Base-by-base conservation (phyloP, 2,797 vertebrate genomes). In the Tenualosa ilisha region DNA sequence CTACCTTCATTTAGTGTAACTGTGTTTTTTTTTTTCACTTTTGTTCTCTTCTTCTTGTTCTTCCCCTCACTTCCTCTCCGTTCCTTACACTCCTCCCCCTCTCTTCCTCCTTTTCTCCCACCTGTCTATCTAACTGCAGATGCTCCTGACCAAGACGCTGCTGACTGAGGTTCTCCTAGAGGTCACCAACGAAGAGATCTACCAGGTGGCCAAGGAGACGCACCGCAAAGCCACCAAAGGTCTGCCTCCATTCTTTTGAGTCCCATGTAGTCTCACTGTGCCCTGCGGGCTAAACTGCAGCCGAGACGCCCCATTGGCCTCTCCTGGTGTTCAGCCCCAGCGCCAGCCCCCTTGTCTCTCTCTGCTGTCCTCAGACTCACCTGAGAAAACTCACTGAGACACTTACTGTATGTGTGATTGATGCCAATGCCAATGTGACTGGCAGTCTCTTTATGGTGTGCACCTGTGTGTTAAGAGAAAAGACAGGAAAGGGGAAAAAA, bases 191-290 rank as follows among this genome's bases (percentile, higher is more conserved):
- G 98, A 99, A 93, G 98, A 99, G 93, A 99, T 99, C 91, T 95
- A 95, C 91, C 96, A 97, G 0, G 94, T 99, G 90, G 97, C 98
- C 92, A 97, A 97, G 95, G 98, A 99, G 75, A 94, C 96, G 83
- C 98, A 99, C 89, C 96, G 97, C 88, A 99, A 98, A 97, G 98
- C 98, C 92, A 98, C 97, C 87, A 97, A 98, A 99, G 98, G 98
- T 99, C 96, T 96, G 96, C 86, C 90, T 87, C 90, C 88, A 50
- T 86, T 91, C 91, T 89, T 88, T 49, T 83, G 89, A 86, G 8
- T 37, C 56, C 49, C 56, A 51, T 79, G 31, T 31, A 51, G 50
- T 43, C 15, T 17, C 72, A 9, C 37, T 79, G 40, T 22, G 72
- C 72, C 72, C 72, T 79, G 3, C 72, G 6, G 72, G 72, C 72